phyloP scores from a whole-genome alignment of 1,140 invertebrate genomes.

The Lepidostoma basale region DNA sequence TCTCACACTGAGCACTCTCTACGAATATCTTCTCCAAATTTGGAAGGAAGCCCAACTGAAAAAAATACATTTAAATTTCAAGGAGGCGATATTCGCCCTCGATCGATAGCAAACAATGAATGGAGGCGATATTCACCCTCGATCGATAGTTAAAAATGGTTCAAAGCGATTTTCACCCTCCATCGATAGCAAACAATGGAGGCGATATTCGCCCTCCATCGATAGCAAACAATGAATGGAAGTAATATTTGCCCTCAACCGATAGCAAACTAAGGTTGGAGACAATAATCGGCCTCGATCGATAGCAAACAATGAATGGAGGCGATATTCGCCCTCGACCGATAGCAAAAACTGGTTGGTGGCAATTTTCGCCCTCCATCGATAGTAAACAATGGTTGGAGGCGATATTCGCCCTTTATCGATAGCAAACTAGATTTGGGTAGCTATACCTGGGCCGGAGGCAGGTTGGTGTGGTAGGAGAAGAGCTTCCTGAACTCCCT shows the following conservation, averaged over 20 bases:
- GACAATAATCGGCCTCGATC: not conserved
- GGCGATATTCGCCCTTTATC: not conserved
- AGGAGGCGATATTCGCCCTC: not conserved
- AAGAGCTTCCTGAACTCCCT: slow-evolving; percentile 27
- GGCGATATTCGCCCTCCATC: not conserved
- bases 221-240: too few relatives aligned
- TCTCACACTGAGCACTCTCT: slow-evolving; percentile 5
- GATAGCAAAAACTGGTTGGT: not conserved
- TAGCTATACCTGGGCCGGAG: slow-evolving; percentile 3
- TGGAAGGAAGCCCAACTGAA: slow-evolving; percentile 12
- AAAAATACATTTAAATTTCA: not conserved
- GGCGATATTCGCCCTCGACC: not conserved
- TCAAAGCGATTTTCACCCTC: not conserved
- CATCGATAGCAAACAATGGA: not conserved
- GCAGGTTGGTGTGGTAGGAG: slow-evolving; percentile 27
- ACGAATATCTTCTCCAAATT: slow-evolving; percentile 1
- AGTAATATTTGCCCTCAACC: not conserved
- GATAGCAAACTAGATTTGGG: not conserved
- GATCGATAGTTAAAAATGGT: not conserved
- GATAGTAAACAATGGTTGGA: not conserved
- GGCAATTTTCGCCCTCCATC: too few relatives aligned
- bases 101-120: not conserved
- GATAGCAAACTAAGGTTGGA: not conserved
- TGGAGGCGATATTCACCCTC: not conserved
- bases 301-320: not conserved